Evolutionary conservation across 1,140 invertebrate species (phyloP).

Genomic region (Phymastichus coffea): DNA sequence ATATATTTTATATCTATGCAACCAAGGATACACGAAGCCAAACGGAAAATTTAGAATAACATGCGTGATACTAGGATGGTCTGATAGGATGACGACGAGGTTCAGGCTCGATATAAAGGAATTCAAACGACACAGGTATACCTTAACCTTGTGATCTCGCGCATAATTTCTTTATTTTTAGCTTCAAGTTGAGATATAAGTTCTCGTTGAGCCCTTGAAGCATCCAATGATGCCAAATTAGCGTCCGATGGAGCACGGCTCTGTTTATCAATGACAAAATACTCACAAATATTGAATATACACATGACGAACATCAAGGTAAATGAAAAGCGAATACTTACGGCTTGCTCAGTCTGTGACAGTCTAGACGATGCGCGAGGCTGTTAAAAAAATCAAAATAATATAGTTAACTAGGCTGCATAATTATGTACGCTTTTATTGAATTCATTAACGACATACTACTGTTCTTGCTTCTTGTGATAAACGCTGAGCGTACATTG

Average conservation of each 20-base stretch:
- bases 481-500: constrained; percentile 89
- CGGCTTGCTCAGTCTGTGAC: constrained; percentile 51
- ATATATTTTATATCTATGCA: constrained; percentile 38
- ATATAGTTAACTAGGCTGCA: neutral
- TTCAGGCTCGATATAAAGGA: constrained; percentile 53
- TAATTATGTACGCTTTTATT: neutral
- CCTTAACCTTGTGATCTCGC: constrained; percentile 91
- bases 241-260: constrained; percentile 75
- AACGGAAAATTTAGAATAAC: constrained; percentile 42
- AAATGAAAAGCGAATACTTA: constrained; percentile 36
- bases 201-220: constrained; percentile 85
- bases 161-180: constrained; percentile 97
- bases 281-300: constrained; percentile 11
- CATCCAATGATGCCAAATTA: constrained; percentile 71
- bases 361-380: constrained; percentile 52
- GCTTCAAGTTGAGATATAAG: constrained; percentile 92
- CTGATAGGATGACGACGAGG: constrained; percentile 50
- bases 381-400: constrained; percentile 36
- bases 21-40: constrained; percentile 46
- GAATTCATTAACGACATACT: constrained; percentile 59
- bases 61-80: constrained; percentile 55
- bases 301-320: neutral
- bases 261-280: constrained; percentile 50
- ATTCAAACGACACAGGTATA: constrained; percentile 59
- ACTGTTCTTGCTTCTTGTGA: constrained; percentile 86